Conservation (phyloP, 2,113 vertebrate species). For the Lepus timidus region DNA sequence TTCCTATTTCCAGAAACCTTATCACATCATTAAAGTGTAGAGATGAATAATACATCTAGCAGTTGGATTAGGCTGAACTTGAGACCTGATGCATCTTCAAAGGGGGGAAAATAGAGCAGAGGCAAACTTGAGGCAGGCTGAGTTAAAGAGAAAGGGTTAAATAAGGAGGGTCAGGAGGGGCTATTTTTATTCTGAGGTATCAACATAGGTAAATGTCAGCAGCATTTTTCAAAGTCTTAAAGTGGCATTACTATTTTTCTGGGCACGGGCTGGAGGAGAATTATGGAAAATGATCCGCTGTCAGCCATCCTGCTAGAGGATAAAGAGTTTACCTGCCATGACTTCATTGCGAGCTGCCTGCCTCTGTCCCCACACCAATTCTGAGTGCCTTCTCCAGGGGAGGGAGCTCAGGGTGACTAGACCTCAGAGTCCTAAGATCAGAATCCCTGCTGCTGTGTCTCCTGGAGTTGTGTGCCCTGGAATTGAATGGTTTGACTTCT, state of each 20-base stretch:
- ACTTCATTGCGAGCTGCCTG: neutral
- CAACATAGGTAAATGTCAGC: slow-evolving; percentile 20
- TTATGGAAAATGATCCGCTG: neutral
- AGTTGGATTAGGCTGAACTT: slow-evolving; percentile 87
- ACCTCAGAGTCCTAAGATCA: neutral
- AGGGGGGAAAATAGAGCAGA: slow-evolving; percentile 64
- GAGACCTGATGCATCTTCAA: slow-evolving; percentile 88
- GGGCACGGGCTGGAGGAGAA: neutral
- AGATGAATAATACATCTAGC: slow-evolving; percentile 92
- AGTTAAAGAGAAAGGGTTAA: slow-evolving; percentile 61
- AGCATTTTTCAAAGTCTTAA: slow-evolving; percentile 43
- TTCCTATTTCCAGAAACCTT: slow-evolving; percentile 90
- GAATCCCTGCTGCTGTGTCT: neutral
- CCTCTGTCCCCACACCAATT: fast-evolving
- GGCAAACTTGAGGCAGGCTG: slow-evolving; percentile 28
- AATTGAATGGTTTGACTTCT: neutral
- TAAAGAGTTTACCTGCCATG: neutral
- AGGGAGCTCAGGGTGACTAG: neutral
- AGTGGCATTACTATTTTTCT: neutral
- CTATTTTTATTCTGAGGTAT: slow-evolving; percentile 52
- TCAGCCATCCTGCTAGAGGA: neutral
- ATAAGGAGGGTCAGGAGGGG: neutral
- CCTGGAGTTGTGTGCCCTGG: neutral
- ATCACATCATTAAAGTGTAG: slow-evolving; percentile 90
- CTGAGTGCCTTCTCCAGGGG: neutral